phyloP scores from a whole-genome alignment of 2,113 vertebrate genomes.

The Lethenteron reissneri region DNA sequence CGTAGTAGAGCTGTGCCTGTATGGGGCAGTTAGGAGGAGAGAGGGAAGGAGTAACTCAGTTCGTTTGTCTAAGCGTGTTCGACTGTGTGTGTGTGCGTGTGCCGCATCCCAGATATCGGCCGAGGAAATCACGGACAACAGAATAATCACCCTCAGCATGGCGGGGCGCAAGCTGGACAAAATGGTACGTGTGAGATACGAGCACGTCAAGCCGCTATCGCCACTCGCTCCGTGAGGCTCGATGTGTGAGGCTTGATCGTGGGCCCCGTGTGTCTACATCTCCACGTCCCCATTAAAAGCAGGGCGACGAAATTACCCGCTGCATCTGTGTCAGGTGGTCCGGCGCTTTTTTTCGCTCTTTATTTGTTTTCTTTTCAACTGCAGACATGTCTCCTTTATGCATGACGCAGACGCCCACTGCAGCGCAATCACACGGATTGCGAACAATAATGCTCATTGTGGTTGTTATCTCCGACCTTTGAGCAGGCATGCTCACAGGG shows the following conservation, averaged over 20 bases:
- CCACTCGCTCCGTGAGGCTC: too few species aligned
- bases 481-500: too few species aligned
- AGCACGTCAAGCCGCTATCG: conserved; percentile 2
- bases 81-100: conserved; percentile 1
- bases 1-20: too few species aligned
- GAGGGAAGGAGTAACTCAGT: too few species aligned
- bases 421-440: too few species aligned
- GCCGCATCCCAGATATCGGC: conserved; percentile 29
- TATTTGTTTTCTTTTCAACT: conserved; percentile 2
- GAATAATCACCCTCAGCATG: conserved; percentile 74
- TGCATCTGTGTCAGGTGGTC: conserved; percentile 2
- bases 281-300: neutral
- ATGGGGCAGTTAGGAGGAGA: too few species aligned
- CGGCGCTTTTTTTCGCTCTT: neutral
- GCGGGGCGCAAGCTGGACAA: conserved; percentile 88
- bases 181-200: conserved; percentile 36
- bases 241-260: neutral
- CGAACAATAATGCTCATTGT: too few species aligned
- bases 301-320: neutral
- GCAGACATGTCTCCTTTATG: too few species aligned
- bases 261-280: neutral
- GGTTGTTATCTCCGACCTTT: too few species aligned
- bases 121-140: conserved; percentile 90
- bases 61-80: too few species aligned
- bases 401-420: too few species aligned